phyloP scores from a whole-genome alignment of 1,140 invertebrate genomes.

The Philotrypesis tridentata region DNA sequence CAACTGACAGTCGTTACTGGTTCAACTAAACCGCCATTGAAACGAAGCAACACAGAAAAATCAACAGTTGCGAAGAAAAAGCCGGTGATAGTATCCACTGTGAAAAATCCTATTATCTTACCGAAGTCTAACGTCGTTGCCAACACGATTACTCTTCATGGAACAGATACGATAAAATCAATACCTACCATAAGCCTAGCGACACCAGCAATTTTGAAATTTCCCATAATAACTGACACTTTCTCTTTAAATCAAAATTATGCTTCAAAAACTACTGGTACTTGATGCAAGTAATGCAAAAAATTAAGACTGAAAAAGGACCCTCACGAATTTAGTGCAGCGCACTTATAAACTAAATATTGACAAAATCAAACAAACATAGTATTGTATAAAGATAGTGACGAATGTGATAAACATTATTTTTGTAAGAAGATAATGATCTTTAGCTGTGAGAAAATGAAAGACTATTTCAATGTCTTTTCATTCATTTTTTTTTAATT shows the following conservation, averaged over 20 bases:
- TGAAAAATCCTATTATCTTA: conserved; percentile 61
- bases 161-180: not conserved
- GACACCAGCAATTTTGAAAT: conserved; percentile 30
- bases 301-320: conserved; percentile 1
- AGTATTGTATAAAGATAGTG: not conserved
- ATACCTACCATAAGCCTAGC: conserved; percentile 29
- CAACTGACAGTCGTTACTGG: not conserved
- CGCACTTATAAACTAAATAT: not conserved
- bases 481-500: not conserved
- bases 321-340: not conserved
- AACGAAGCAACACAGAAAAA: conserved; percentile 28
- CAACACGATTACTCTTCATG: conserved; percentile 26
- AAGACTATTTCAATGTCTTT: not conserved
- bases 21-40: not conserved
- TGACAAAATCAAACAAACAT: not conserved
- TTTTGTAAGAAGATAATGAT: not conserved
- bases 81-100: conserved; percentile 33
- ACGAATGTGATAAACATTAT: conserved; percentile 8
- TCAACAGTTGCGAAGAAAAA: conserved; percentile 56
- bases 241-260: conserved; percentile 48
- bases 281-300: conserved; percentile 21
- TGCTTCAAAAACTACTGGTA: conserved; percentile 56
- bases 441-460: not conserved
- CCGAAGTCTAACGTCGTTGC: conserved; percentile 54
- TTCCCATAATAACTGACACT: not conserved